These are phyloP conservation scores for Lithobius niger DNA, from an alignment of 1,140 invertebrate species.

Conservation along the genomic window DNA sequence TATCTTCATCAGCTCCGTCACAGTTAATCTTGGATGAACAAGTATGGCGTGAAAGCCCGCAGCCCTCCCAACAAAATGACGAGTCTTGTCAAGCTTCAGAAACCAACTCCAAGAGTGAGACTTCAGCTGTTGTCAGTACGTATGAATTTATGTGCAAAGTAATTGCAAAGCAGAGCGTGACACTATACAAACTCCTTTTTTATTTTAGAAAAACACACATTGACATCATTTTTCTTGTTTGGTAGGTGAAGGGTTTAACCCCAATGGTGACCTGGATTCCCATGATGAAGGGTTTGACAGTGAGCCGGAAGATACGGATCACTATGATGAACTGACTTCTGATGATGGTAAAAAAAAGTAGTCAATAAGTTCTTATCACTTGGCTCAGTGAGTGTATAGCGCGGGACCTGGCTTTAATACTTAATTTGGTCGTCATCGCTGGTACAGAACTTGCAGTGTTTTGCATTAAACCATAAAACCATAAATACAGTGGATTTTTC, in stretches of 20 bases:
- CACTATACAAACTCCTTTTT: background rate
- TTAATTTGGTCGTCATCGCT: too few species aligned
- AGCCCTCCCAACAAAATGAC: too few species aligned
- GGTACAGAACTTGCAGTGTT: too few species aligned
- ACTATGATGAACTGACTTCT: conserved; percentile 58
- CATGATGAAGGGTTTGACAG: conserved; percentile 67
- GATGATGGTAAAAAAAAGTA: conserved; percentile 23
- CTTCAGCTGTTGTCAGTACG: conserved; percentile 38
- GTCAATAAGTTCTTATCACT: too few species aligned
- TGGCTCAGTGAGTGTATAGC: too few species aligned
- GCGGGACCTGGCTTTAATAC: too few species aligned
- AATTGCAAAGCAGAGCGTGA: background rate
- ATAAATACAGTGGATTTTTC: too few species aligned
- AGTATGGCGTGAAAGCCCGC: conserved; percentile 45
- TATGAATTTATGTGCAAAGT: background rate
- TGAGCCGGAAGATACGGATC: conserved; percentile 58
- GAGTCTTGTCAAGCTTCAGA: background rate
- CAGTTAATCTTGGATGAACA: conserved; percentile 56
- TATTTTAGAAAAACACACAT: too few species aligned
- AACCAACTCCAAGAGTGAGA: background rate
- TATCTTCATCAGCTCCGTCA: conserved; percentile 59
- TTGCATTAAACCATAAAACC: too few species aligned
- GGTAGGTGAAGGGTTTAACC: conserved; percentile 64
- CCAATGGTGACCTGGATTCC: conserved; percentile 61
- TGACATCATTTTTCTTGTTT: too few species aligned